Percentiles rank a stretch among this genome's conserved stretches.
phyloP scores from a whole-genome alignment of 2,797 vertebrate genomes.

The Clarias fuscus region DNA sequence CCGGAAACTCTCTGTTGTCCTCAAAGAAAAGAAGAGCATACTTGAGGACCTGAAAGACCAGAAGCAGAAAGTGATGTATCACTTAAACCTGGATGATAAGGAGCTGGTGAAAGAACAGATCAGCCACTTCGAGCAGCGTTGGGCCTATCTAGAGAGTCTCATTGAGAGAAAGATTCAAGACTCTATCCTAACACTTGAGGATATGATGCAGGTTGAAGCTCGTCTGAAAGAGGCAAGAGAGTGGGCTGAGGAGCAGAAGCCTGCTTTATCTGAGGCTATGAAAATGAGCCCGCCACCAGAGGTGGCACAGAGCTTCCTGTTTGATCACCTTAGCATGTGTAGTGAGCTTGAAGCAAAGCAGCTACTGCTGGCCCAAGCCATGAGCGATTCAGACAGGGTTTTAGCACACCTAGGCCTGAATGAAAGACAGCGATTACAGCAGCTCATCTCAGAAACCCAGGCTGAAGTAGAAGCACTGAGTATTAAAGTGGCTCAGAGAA shows the following conservation, averaged over 20 bases:
- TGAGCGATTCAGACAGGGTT: conserved; percentile 86
- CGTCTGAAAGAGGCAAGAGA: conserved; percentile 86
- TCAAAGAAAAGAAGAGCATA: conserved; percentile 84
- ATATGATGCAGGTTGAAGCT: conserved; percentile 80
- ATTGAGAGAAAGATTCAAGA: conserved; percentile 90
- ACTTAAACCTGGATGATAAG: conserved; percentile 90
- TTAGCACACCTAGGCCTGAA: conserved; percentile 87
- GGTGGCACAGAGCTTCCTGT: conserved; percentile 88
- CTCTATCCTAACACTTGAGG: conserved; percentile 86
- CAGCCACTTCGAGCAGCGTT: conserved; percentile 88
- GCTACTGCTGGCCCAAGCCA: conserved; percentile 81
- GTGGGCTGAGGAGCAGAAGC: conserved; percentile 92
- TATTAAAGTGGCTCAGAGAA: conserved; percentile 83
- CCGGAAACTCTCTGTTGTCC: conserved; percentile 80
- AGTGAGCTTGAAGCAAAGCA: conserved; percentile 93
- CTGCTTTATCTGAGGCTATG: conserved; percentile 81
- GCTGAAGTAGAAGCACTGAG: conserved; percentile 83
- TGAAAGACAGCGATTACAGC: conserved; percentile 88
- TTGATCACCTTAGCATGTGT: conserved; percentile 89
- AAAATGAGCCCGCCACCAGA: conserved; percentile 90
- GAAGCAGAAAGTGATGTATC: conserved; percentile 85
- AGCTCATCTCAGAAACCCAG: conserved; percentile 83
- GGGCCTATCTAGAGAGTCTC: conserved; percentile 88
- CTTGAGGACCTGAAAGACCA: conserved; percentile 90
- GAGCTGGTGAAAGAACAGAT: conserved; percentile 94